Conservation (phyloP, 2,797 vertebrate genomes). For the Dryobates pubescens region DNA sequence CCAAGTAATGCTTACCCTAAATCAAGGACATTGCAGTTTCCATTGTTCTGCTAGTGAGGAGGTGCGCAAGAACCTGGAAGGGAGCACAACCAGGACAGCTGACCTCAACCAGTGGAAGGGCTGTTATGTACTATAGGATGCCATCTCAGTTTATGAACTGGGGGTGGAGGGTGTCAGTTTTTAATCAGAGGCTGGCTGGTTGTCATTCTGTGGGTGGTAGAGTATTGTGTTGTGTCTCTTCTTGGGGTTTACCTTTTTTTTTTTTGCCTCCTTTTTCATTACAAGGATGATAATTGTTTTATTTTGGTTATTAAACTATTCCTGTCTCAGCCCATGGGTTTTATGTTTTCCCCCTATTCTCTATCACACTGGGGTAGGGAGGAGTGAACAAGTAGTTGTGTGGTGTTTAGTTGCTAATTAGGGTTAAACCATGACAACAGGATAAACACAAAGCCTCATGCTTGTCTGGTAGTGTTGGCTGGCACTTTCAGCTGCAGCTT, state of each 20-base stretch:
- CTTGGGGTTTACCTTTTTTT: neutral
- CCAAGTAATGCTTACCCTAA: neutral
- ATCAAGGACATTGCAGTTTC: too few species aligned
- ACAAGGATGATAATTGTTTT: neutral
- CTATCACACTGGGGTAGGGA: too few species aligned
- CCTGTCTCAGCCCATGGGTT: neutral
- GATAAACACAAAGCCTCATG: neutral
- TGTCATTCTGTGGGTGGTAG: neutral
- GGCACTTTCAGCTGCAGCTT: neutral
- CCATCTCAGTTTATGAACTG: neutral
- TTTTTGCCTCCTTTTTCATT: neutral
- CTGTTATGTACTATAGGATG: neutral
- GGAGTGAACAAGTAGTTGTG: too few species aligned
- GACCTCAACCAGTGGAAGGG: neutral
- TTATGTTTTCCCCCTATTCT: neutral
- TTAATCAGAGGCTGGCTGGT: neutral
- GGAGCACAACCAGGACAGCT: neutral
- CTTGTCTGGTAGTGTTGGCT: neutral
- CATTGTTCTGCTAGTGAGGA: neutral
- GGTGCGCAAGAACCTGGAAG: neutral
- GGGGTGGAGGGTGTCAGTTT: too few species aligned
- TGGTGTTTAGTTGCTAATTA: neutral
- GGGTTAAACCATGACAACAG: neutral
- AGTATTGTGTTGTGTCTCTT: neutral
- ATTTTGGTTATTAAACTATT: neutral